Evolutionary conservation across 2,113 vertebrate species (phyloP).

Genomic region (Daphoenositta chrysoptera): DNA sequence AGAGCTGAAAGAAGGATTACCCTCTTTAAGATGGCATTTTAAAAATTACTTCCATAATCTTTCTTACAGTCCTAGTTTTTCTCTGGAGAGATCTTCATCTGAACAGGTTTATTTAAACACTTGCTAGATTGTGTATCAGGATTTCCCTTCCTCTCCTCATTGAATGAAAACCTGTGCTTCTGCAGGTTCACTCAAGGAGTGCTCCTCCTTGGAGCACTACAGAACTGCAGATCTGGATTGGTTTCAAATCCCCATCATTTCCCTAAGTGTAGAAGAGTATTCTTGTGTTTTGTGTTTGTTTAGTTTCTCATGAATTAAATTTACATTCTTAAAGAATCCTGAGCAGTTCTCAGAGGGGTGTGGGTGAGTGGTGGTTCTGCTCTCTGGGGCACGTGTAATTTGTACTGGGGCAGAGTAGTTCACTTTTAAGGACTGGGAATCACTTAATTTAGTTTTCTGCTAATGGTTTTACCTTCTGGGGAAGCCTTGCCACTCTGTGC

Average conservation of each 20-base stretch:
- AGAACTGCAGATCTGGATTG: neutral
- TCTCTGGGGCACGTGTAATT: neutral
- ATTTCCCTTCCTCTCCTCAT: constrained; percentile 17
- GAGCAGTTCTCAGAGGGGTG: neutral
- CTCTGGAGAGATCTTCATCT: neutral
- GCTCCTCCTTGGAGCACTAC: neutral
- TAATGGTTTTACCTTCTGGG: constrained; percentile 39
- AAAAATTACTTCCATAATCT: neutral
- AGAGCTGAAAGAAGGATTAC: neutral
- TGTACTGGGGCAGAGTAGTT: neutral
- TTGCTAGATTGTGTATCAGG: neutral
- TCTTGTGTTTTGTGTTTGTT: constrained; percentile 2
- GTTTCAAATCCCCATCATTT: neutral
- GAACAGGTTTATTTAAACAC: constrained; percentile 27
- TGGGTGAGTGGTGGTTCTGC: neutral
- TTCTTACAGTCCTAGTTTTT: neutral
- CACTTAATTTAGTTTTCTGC: constrained; percentile 15
- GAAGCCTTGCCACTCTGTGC: neutral
- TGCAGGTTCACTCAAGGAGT: neutral
- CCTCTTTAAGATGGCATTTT: neutral
- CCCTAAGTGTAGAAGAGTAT: neutral
- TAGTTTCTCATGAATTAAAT: constrained; percentile 36
- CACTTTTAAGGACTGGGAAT: neutral
- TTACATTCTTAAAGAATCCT: constrained; percentile 14
- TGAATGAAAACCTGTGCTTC: constrained; percentile 18